A percentile compares a stretch with the other conserved stretches of the same genome.
Conservation (phyloP, 1,140 invertebrate genomes). For the Drosophila subobscura region DNA sequence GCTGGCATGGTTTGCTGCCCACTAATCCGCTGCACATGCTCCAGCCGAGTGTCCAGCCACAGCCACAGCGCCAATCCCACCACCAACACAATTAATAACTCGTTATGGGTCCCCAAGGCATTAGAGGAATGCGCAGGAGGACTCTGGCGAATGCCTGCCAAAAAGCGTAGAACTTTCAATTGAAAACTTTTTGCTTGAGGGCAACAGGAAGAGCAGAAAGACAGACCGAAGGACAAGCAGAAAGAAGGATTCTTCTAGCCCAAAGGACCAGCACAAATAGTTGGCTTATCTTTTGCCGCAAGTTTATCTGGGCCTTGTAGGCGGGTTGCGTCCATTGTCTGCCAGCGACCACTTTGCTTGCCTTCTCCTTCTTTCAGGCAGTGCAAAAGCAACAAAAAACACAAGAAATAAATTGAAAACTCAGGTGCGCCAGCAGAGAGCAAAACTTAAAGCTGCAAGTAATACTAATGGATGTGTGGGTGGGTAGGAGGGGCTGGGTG, state of each 20-base stretch:
- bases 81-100: conserved; percentile 45
- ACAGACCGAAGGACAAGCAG: background rate
- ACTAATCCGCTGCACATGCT: conserved; percentile 51
- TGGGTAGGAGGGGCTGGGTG: too few relatives aligned
- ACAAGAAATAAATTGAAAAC: conserved; percentile 68
- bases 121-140: background rate
- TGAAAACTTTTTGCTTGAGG: conserved; percentile 44
- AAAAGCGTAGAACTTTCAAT: conserved; percentile 69
- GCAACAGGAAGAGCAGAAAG: conserved; percentile 4
- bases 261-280: conserved; percentile 36
- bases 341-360: conserved; percentile 29
- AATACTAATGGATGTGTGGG: background rate
- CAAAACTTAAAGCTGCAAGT: conserved; percentile 34
- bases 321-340: conserved; percentile 47
- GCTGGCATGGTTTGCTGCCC: conserved; percentile 30
- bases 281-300: conserved; percentile 51
- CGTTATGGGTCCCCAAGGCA: conserved; percentile 27
- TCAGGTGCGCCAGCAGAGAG: conserved; percentile 44
- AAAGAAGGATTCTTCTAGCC: background rate
- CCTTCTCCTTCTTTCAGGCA: conserved; percentile 55
- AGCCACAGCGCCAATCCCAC: too few relatives aligned
- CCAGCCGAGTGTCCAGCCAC: background rate
- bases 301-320: conserved; percentile 46
- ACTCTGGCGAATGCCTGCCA: conserved; percentile 43
- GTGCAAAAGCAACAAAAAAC: conserved; percentile 26